Conservation (phyloP, 2,888 invertebrate genomes). For the Diarsia rubi region DNA sequence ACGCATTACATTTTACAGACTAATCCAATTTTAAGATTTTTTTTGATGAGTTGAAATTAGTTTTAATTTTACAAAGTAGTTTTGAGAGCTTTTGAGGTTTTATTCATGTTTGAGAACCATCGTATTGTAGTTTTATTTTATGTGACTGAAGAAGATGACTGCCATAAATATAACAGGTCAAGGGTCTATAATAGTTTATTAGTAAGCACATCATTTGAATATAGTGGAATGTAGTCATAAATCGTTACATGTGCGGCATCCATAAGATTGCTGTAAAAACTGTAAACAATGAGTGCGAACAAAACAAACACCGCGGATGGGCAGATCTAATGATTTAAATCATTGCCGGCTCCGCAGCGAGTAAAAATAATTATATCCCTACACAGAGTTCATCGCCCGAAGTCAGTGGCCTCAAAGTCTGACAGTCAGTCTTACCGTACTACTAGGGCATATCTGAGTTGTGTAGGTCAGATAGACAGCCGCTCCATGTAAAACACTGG, state of each 20-base stretch:
- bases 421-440: no score
- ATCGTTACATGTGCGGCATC: neutral
- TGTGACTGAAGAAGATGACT: neutral
- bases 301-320: neutral
- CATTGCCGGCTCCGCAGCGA: neutral
- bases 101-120: neutral
- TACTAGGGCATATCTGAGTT: no score
- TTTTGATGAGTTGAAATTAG: neutral
- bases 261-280: neutral
- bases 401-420: no score
- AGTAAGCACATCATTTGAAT: neutral
- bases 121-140: neutral
- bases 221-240: neutral
- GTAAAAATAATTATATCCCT: no score
- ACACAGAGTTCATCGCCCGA: no score
- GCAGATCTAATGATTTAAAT: neutral
- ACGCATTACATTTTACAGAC: no score
- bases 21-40: no score
- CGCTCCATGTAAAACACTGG: no score
- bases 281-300: neutral
- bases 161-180: neutral
- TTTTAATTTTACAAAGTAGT: neutral
- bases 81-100: neutral
- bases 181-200: neutral
- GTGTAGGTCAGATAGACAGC: no score